Evolutionary conservation across 2,797 vertebrate genomes (phyloP).

Genomic region (Lophotriccus pileatus): DNA sequence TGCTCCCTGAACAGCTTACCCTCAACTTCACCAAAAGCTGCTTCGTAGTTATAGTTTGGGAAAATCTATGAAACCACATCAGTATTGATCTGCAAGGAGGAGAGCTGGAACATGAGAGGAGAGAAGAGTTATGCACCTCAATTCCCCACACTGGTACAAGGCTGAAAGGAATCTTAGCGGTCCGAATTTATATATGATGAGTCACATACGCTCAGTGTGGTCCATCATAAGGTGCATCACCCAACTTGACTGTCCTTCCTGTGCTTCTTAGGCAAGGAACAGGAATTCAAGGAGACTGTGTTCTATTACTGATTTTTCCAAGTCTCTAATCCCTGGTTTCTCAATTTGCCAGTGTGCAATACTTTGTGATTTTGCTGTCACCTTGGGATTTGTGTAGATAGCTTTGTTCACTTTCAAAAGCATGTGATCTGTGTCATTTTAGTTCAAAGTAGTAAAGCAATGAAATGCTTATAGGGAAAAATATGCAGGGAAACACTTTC

Average conservation of each 20-base stretch:
- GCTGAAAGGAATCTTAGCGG: background rate
- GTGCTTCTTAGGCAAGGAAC: background rate
- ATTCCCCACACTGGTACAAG: background rate
- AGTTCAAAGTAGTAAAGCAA: background rate
- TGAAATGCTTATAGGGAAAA: background rate
- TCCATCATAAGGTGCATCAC: background rate
- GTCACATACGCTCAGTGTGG: background rate
- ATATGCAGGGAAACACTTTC: background rate
- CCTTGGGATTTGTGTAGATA: background rate
- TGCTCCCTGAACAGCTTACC: background rate
- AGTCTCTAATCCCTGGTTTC: background rate
- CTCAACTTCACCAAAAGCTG: background rate
- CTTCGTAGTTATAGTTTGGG: background rate
- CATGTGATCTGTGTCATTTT: background rate
- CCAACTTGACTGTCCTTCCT: background rate
- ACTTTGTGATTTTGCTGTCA: background rate
- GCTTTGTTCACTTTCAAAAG: conserved; percentile 14
- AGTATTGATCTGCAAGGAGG: background rate
- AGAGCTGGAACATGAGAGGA: background rate
- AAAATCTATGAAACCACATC: background rate
- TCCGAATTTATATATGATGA: background rate
- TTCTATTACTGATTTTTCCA: background rate
- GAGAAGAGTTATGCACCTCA: background rate
- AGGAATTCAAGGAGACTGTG: background rate
- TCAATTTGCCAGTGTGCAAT: background rate